Evolutionary conservation across 2,888 invertebrate species (phyloP), one percentile per base, ranked within the genome.

Genomic region (Drosophila yooni): DNA sequence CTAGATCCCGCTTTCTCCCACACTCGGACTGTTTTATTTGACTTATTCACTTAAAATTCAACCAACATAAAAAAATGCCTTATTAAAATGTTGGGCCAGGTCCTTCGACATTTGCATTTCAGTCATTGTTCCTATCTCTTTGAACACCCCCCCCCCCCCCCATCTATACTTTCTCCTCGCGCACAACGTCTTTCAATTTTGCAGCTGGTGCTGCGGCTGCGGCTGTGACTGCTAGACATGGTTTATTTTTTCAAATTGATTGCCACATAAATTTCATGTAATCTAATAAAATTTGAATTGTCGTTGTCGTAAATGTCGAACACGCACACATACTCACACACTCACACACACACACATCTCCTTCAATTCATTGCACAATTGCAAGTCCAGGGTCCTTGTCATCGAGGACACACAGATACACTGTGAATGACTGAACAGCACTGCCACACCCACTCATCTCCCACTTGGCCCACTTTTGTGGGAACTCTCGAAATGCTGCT

Each of bases 261-360:
- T 87, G 89, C 82, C 90, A 83, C 83, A 87, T 86, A 90, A 87
- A 88, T 87, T 87, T 86, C 84, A 76, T 83, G 82, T 88, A 86
- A 87, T 87, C 90, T 86, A 86, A 87, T 87, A 88, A 90, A 88
- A 88, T 90, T 90, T 86, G 87, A 88, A 90, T 88, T 83, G 88
- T 86, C 76, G 83, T 81, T 83, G 77, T 79, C 69, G 74, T 67
- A 68, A 79, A 76, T 72, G 67, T 67, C 52, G 33, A 63, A 79
- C 64, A 79, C 56, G 64, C 63, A 56, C 46, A n/a, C 31, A 21
- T 33, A 52, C 21, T 27, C 27, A 11, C 56, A 13, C 27, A 15
- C 31, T 11, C 25, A 38, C 18, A 50, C 50, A 2, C 34, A 27
- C n/a, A 53, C 38, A 29, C 33, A 43, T 40, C 33, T 34, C 11